Evolutionary conservation across 2,888 invertebrate species (phyloP).

Genomic region (Empis livida): DNA sequence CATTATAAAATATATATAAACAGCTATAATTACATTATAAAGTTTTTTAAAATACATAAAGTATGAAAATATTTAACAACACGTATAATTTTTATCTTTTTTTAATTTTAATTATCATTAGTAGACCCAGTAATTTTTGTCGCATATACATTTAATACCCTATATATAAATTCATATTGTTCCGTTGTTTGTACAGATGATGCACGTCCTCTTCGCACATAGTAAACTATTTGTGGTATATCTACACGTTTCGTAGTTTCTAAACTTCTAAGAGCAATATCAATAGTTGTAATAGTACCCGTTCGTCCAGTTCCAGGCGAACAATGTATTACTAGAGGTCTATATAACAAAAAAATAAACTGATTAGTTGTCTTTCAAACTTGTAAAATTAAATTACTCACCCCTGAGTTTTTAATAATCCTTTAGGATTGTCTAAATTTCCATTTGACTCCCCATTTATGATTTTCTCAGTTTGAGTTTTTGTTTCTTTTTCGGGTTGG

Average conservation of each 20-base stretch:
- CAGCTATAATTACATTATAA: too few species aligned
- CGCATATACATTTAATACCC: slow-evolving; percentile 75
- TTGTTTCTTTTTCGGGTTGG: background rate
- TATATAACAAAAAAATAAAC: slow-evolving; percentile 23
- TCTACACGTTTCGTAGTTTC: slow-evolving; percentile 67
- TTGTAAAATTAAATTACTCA: slow-evolving; percentile 18
- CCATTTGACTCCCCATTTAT: background rate
- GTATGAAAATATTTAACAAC: too few species aligned
- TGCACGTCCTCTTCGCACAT: slow-evolving; percentile 73
- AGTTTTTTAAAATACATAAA: too few species aligned
- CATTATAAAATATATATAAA: slow-evolving; percentile 5
- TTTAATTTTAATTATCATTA: slow-evolving; percentile 35
- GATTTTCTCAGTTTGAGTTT: background rate
- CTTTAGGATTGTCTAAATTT: slow-evolving; percentile 2
- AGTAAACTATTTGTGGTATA: slow-evolving; percentile 73
- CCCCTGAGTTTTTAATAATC: slow-evolving; percentile 27
- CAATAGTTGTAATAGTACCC: slow-evolving; percentile 74
- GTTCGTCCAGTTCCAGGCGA: slow-evolving; percentile 86
- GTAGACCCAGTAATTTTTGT: slow-evolving; percentile 67
- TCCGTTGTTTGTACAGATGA: slow-evolving; percentile 83
- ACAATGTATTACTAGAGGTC: slow-evolving; percentile 70
- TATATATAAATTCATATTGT: slow-evolving; percentile 85
- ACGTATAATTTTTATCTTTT: too few species aligned
- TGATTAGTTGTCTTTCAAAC: background rate
- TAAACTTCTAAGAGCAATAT: slow-evolving; percentile 75